Base-by-base conservation (phyloP, 2,797 vertebrate genomes). In the Sebastes nivosus region DNA sequence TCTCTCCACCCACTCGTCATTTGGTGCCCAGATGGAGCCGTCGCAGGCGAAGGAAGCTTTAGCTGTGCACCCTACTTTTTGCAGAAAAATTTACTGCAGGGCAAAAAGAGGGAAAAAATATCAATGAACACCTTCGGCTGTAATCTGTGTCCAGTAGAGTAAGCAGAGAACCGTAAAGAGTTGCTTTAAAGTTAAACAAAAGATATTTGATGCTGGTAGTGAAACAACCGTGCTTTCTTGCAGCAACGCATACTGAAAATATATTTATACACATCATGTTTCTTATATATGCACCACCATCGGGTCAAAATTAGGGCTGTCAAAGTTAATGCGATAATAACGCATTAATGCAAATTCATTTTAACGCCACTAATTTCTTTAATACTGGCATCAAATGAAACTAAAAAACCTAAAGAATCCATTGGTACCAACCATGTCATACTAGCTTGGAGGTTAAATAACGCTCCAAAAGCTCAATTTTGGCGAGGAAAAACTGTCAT, bases 1-100 rank as follows among this genome's bases (percentile, higher is more conserved):
- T 77, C 73, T 67, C 68, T 87, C 79, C 86, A 76, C 86, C 85
- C 74, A 92, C 87, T 87, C 65, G 50, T 88, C 81, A 75, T 90
- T 90, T 83, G 82, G 85, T 63, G 72, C 63, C 81, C 90, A 93
- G 92, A 94, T 94, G 92, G 90, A 93, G 66, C 72, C 55, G 24
- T 87, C 72, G 67, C 82, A 81, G 83, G 71, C 67, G 18, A 87
- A 80, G 77, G 55, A 86, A 78, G 80, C 77, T 77, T 75, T 80
- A 60, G 70, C 87, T 76, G 82, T 84, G 86, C 76, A 64, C 36
- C 82, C 75, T 79, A 79, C 57, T 77, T 89, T 84, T 76, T 46
- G 50, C 83, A 67, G 72, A 75, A 72, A 25, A 50, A 82, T 64
- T 64, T 65, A 59, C 89, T 88, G 82, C 67, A 71, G 84, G 87